phyloP scores from a whole-genome alignment of 2,888 invertebrate species.

The Therioaphis trifolii region DNA sequence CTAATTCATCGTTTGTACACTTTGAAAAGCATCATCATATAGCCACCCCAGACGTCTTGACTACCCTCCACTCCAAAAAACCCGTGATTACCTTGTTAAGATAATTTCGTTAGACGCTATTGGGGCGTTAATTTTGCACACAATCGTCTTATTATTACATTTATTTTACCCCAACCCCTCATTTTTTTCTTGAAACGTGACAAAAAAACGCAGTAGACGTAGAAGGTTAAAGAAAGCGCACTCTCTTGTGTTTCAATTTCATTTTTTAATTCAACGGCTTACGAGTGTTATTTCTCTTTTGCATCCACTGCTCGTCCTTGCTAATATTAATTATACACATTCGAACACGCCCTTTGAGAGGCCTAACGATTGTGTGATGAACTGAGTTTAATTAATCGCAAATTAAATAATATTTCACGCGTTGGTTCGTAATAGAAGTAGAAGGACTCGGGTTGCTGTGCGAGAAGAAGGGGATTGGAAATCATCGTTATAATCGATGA shows the following conservation, averaged over 20 bases:
- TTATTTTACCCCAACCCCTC: background rate
- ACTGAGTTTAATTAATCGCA: constrained; percentile 39
- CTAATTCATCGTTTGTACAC: constrained; percentile 45
- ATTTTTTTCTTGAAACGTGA: constrained; percentile 12
- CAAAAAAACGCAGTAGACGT: background rate
- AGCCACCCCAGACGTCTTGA: constrained; percentile 27
- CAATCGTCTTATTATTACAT: constrained; percentile 45
- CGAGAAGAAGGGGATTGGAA: background rate
- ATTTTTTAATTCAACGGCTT: constrained; percentile 24
- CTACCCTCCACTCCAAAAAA: background rate
- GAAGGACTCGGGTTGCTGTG: background rate
- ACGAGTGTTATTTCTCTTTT: constrained; percentile 7
- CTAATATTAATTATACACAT: constrained; percentile 40
- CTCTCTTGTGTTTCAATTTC: constrained; percentile 15
- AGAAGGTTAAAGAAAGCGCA: constrained; percentile 1
- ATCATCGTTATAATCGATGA: constrained; percentile 23
- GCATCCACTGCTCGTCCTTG: background rate
- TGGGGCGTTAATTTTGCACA: constrained; percentile 43
- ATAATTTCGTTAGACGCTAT: constrained; percentile 57
- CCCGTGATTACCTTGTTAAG: constrained; percentile 57
- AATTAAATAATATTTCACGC: constrained; percentile 32
- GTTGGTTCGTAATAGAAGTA: background rate
- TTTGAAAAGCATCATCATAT: constrained; percentile 14
- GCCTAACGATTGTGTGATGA: background rate
- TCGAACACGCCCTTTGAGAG: background rate